Percentiles rank a stretch among this genome's conserved stretches.
These are phyloP conservation scores for Helleia helle DNA, from an alignment of 2,888 invertebrate genomes.

Conservation along the genomic window DNA sequence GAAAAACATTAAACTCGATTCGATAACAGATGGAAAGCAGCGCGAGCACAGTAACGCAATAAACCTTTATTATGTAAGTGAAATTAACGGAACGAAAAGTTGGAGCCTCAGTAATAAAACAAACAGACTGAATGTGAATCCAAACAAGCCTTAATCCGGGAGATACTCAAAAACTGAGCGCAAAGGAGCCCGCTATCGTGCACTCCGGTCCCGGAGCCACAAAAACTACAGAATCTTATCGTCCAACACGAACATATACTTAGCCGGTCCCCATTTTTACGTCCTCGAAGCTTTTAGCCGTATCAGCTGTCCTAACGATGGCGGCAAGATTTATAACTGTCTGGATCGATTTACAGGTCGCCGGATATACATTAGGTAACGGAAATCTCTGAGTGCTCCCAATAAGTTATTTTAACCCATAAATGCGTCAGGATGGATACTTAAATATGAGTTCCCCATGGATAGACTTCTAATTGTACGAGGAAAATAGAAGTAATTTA, in stretches of 20 bases:
- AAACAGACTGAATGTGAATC: constrained; percentile 36
- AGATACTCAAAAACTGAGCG: constrained; percentile 59
- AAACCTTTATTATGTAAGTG: constrained; percentile 2
- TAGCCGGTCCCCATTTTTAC: constrained; percentile 61
- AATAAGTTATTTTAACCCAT: constrained; percentile 47
- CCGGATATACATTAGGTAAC: constrained; percentile 58
- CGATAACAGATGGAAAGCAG: constrained; percentile 66
- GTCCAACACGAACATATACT: constrained; percentile 65
- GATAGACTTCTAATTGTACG: no score
- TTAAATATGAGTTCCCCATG: no score
- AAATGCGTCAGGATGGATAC: constrained; percentile 34
- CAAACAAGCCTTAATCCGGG: constrained; percentile 49
- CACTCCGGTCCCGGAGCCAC: constrained; percentile 47
- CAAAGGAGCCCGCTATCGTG: constrained; percentile 52
- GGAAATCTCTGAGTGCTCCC: constrained; percentile 50
- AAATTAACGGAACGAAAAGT: background rate
- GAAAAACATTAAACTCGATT: constrained; percentile 60
- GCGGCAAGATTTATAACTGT: constrained; percentile 55
- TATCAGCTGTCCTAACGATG: constrained; percentile 45
- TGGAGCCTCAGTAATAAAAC: constrained; percentile 26
- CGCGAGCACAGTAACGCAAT: constrained; percentile 13
- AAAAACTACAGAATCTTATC: constrained; percentile 70
- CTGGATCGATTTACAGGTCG: constrained; percentile 56
- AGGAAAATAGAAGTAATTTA: background rate
- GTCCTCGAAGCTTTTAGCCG: constrained; percentile 62